Conservation (phyloP, 2,888 invertebrate species). For the Drosophila emarginata region DNA sequence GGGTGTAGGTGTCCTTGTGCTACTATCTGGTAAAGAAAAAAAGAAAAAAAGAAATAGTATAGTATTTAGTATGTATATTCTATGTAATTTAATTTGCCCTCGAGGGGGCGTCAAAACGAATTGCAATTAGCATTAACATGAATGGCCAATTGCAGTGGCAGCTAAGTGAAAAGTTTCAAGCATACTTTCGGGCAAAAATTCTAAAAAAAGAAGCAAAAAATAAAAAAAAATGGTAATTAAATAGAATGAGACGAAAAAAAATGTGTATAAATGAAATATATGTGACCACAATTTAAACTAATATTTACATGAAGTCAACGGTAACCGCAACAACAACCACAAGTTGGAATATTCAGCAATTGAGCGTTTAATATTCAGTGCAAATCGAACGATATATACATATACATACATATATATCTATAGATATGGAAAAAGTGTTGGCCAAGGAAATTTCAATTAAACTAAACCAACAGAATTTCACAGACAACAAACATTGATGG, state of each 20-base stretch:
- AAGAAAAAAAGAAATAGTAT: neutral
- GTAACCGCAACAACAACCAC: constrained; percentile 20
- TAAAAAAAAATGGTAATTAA: constrained; percentile 5
- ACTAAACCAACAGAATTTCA: constrained; percentile 41
- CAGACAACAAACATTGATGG: constrained; percentile 14
- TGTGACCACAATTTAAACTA: constrained; percentile 46
- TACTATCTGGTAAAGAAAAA: neutral
- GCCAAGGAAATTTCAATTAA: constrained; percentile 50
- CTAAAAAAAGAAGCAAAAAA: constrained; percentile 2
- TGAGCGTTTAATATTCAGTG: constrained; percentile 1
- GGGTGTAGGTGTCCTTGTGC: constrained; percentile 34
- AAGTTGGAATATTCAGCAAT: neutral
- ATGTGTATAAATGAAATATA: neutral
- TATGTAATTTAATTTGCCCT: constrained; percentile 40
- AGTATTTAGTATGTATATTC: constrained; percentile 43
- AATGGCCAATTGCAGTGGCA: constrained; percentile 19
- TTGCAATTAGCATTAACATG: constrained; percentile 63
- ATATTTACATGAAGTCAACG: constrained; percentile 43
- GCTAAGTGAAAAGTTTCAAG: constrained; percentile 29
- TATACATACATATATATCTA: neutral
- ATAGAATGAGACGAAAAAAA: neutral
- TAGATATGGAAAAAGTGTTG: neutral
- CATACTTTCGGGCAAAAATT: constrained; percentile 8
- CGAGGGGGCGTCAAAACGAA: constrained; percentile 40
- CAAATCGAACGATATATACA: constrained; percentile 4